Conservation (phyloP, 1,140 invertebrate species). For the Wiebesia pumilae region DNA sequence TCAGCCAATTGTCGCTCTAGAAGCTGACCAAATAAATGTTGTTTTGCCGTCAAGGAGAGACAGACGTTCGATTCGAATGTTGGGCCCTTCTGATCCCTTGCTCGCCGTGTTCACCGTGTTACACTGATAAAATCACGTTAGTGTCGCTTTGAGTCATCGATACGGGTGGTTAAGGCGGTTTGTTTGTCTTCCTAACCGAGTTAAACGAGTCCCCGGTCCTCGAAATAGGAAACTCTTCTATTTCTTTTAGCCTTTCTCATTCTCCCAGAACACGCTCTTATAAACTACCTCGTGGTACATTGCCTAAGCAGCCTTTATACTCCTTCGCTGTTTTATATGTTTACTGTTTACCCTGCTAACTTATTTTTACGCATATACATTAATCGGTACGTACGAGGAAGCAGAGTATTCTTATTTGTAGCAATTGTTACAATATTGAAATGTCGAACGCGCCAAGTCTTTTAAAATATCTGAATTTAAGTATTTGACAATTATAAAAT, state of each 20-base stretch:
- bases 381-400: too few relatives aligned
- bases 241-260: conserved; percentile 32
- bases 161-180: conserved; percentile 58
- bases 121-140: conserved; percentile 58
- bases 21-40: neutral
- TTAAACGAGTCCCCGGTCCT: conserved; percentile 56
- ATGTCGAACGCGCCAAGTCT: too few relatives aligned
- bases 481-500: too few relatives aligned
- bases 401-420: too few relatives aligned
- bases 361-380: too few relatives aligned
- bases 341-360: too few relatives aligned
- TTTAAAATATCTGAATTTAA: too few relatives aligned
- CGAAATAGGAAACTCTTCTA: conserved; percentile 32
- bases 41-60: neutral
- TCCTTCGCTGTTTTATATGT: too few relatives aligned
- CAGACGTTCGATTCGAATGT: conserved; percentile 12
- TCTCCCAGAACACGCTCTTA: neutral
- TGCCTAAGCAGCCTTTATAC: too few relatives aligned
- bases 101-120: neutral
- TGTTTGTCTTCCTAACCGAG: conserved; percentile 65
- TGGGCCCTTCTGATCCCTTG: neutral
- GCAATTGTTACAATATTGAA: too few relatives aligned
- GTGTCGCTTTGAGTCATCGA: conserved; percentile 58
- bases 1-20: neutral
- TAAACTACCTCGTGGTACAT: too few relatives aligned